phyloP scores from a whole-genome alignment of 2,797 vertebrate species.

The Acestrorhynchus altus region DNA sequence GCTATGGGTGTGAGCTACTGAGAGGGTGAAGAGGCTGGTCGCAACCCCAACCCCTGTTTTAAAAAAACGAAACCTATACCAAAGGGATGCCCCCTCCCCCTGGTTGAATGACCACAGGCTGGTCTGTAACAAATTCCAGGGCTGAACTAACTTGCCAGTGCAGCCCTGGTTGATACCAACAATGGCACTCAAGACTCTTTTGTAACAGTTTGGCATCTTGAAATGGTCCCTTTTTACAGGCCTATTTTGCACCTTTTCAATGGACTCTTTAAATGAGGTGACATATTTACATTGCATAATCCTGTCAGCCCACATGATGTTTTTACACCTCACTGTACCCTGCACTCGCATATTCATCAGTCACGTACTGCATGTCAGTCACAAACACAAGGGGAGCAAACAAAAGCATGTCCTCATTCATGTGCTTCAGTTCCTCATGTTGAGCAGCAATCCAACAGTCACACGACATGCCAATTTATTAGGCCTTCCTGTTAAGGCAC shows the following conservation, averaged over 20 bases:
- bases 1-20: no score
- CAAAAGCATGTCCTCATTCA: not conserved
- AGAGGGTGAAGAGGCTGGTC: no score
- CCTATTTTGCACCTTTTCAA: not conserved
- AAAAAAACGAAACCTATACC: no score
- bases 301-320: not conserved
- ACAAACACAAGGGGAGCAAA: not conserved
- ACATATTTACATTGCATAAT: not conserved
- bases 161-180: no score
- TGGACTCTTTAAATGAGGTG: not conserved
- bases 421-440: slow-evolving; percentile 18
- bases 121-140: no score
- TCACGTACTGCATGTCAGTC: not conserved
- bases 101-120: no score
- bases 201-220: no score
- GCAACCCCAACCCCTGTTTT: no score
- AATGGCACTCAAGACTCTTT: no score
- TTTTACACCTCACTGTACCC: not conserved
- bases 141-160: no score
- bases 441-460: slow-evolving; percentile 8
- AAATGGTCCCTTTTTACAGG: no score
- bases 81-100: no score
- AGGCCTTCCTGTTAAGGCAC: slow-evolving; percentile 27
- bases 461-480: slow-evolving; percentile 31
- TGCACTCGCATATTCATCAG: not conserved